Conservation (phyloP, 2,888 invertebrate genomes). For the Pecten maximus region DNA sequence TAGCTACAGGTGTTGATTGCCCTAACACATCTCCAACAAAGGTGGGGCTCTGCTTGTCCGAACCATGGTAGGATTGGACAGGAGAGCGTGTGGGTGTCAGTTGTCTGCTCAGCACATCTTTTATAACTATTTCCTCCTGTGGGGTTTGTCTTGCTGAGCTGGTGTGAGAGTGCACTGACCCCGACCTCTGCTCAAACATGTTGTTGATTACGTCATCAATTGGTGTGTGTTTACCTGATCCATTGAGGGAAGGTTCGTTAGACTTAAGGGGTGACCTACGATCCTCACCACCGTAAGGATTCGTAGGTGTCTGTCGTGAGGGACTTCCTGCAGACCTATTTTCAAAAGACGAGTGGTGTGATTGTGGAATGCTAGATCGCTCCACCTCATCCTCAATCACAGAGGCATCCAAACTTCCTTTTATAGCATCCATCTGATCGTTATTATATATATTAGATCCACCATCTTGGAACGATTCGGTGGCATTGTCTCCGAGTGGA, state of each 20-base stretch:
- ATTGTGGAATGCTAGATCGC: slow-evolving; percentile 47
- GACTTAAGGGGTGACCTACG: slow-evolving; percentile 39
- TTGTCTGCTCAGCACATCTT: slow-evolving; percentile 48
- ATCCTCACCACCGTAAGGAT: slow-evolving; percentile 43
- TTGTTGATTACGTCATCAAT: slow-evolving; percentile 43
- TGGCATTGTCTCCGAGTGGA: slow-evolving; percentile 71
- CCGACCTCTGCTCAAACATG: slow-evolving; percentile 41
- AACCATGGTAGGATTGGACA: slow-evolving; percentile 54
- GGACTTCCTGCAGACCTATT: slow-evolving; percentile 59
- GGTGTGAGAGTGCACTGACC: slow-evolving; percentile 56
- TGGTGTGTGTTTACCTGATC: slow-evolving; percentile 62
- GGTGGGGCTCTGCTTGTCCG: slow-evolving; percentile 57
- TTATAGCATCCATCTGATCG: slow-evolving; percentile 36
- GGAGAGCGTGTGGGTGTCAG: slow-evolving; percentile 40
- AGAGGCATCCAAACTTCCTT: slow-evolving; percentile 45
- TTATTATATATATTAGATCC: slow-evolving; percentile 49
- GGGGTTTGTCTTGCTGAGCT: slow-evolving; percentile 52
- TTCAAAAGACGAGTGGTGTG: slow-evolving; percentile 48
- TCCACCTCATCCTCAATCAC: slow-evolving; percentile 61
- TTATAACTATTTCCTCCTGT: slow-evolving; percentile 45
- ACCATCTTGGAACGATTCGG: slow-evolving; percentile 66
- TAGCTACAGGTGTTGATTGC: slow-evolving; percentile 53
- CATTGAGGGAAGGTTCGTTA: slow-evolving; percentile 42
- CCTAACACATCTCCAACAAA: slow-evolving; percentile 61
- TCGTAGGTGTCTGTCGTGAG: slow-evolving; percentile 57